phyloP scores from a whole-genome alignment of 2,888 invertebrate species.

The Vesta saturnalis region DNA sequence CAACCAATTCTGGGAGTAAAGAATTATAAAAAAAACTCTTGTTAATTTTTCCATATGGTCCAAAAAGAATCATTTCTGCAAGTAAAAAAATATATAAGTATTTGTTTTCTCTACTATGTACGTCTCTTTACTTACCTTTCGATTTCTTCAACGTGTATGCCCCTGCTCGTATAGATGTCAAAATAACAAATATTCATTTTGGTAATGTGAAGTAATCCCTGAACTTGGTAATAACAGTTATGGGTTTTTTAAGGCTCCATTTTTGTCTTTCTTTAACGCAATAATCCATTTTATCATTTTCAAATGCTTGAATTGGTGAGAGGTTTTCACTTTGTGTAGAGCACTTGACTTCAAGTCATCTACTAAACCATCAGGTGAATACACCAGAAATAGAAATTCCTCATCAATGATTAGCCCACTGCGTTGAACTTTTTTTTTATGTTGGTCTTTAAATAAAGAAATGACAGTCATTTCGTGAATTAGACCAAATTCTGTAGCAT shows the following conservation, averaged over 20 bases:
- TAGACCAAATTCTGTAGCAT: conserved; percentile 2
- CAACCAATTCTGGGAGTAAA: conserved; percentile 2
- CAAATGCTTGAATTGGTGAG: neutral
- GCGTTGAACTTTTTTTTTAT: neutral
- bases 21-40: neutral
- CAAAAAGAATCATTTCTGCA: neutral
- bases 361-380: neutral
- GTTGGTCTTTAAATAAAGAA: neutral
- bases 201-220: neutral
- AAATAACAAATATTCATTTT: neutral
- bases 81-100: neutral
- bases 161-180: neutral
- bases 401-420: neutral
- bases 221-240: conserved; percentile 3
- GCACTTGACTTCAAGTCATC: neutral
- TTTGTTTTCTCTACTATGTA: neutral
- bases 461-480: neutral
- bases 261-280: neutral
- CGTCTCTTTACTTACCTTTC: conserved; percentile 5
- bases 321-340: neutral
- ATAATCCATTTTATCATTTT: conserved; percentile 2
- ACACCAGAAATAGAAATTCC: neutral
- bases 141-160: conserved; percentile 3
- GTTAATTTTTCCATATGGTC: neutral
- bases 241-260: neutral